A percentile compares a stretch with the other conserved stretches of the same genome.
phyloP scores from a whole-genome alignment of 2,113 vertebrate genomes.

The Pelvicachromis taeniatus region DNA sequence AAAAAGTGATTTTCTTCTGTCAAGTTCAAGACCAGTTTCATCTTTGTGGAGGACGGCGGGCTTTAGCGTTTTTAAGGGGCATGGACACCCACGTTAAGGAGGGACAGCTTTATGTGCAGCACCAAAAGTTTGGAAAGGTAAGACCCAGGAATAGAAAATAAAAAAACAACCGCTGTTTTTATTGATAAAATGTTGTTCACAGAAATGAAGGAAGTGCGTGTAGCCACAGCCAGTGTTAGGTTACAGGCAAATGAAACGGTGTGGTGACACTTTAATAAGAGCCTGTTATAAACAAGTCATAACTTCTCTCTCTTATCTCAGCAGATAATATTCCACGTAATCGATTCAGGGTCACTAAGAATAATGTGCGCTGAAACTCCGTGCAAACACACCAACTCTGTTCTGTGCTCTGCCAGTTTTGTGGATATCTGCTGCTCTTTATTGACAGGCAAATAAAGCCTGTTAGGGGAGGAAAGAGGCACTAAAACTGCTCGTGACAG shows the following conservation, averaged over 20 bases:
- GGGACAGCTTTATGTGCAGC: slow-evolving; percentile 77
- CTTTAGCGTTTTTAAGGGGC: not conserved
- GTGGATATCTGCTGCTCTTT: not conserved
- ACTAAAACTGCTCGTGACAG: not conserved
- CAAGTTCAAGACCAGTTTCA: slow-evolving; percentile 30
- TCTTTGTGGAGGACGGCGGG: not conserved
- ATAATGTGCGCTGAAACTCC: not conserved
- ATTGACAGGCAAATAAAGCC: not conserved
- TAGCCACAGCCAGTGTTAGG: not conserved
- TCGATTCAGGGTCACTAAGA: not conserved
- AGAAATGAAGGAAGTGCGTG: not conserved
- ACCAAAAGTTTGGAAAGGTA: slow-evolving; percentile 81
- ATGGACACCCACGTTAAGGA: slow-evolving; percentile 79
- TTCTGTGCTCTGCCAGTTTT: not conserved
- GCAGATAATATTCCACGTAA: not conserved
- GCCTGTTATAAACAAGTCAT: not conserved
- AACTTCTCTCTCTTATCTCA: not conserved
- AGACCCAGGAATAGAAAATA: not conserved
- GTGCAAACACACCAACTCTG: not conserved
- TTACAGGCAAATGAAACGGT: not conserved
- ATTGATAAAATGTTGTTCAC: not conserved
- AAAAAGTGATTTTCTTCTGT: slow-evolving; percentile 19
- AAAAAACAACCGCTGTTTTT: not conserved
- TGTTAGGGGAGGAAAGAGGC: not conserved
- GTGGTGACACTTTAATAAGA: not conserved